Base-by-base conservation (phyloP, 2,888 invertebrate species). In the Leucophenga maculata region DNA sequence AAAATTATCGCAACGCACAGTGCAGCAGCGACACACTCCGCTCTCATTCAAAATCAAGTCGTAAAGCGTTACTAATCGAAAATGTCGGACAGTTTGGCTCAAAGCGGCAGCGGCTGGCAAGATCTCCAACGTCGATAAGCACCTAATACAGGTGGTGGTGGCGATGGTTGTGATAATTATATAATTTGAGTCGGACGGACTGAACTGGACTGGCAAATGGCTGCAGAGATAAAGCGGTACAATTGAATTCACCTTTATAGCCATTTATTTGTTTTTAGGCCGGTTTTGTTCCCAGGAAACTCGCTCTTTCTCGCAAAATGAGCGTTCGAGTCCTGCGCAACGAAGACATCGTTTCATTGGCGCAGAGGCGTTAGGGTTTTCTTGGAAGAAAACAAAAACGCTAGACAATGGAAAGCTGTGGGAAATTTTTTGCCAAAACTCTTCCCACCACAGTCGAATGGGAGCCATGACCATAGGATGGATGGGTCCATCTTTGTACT, bases 21-120 rank as follows among this genome's bases (percentile, higher is more conserved):
- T 39, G 48, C 6, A 9, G 22, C 18, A 64, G 64, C 16, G 64
- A n/a, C 50, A 31, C 50, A 26, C 65, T 54, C 31, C n/a, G 39
- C 59, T 60, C 60, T 60, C 48, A 18, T 59, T 14, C 70, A 60
- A 65, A 83, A 85, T 85, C 78, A 85, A 84, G 83, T 83, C 84
- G 83, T 84, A 78, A 83, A 85, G 85, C 84, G 85, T 85, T 80
- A 84, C 85, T 84, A 85, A 85, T 85, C 77, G 85, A 84, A 85
- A 84, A 84, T 85, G 84, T 82, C 77, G 82, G 78, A 78, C 78
- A 77, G 76, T 78, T 60, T 60, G 44, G 14, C 20, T 60, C 32
- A 20, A 60, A 18, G 60, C 65, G 70, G 55, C 70, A 39, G 44
- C 20, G 55, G 54, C 59, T 68, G 75, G 75, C 74, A 81, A 80